phyloP scores from a whole-genome alignment of 2,797 vertebrate species.

The Neopelma chrysocephalum region DNA sequence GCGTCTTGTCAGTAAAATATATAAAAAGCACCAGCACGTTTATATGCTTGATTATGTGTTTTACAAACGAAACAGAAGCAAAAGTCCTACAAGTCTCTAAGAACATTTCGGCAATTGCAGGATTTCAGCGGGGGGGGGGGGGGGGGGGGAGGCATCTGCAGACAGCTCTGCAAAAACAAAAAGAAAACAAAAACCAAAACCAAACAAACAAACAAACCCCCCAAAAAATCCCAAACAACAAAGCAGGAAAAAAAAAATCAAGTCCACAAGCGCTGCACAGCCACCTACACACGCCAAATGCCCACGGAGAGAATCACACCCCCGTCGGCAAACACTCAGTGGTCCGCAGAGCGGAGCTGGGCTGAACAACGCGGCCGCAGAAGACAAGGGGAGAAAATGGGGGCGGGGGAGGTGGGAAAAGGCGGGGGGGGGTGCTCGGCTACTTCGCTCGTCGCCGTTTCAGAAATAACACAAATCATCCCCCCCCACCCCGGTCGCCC shows the following conservation, averaged over 20 bases:
- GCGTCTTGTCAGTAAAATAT: not conserved
- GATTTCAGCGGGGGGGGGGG: not conserved
- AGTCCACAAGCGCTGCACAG: not conserved
- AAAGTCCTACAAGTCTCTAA: not conserved
- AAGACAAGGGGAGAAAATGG: not conserved
- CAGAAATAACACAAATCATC: not conserved
- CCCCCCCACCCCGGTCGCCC: not conserved
- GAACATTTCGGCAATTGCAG: not conserved
- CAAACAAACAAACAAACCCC: too few species aligned
- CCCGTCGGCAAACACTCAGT: not conserved
- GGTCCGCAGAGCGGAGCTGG: slow-evolving; percentile 14
- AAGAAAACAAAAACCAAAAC: too few species aligned
- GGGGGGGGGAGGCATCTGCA: not conserved
- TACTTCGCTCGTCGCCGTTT: not conserved
- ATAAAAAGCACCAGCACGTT: not conserved
- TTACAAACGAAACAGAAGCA: not conserved
- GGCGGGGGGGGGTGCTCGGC: not conserved
- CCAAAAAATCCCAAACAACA: too few species aligned
- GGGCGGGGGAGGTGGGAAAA: not conserved
- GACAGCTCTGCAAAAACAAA: not conserved
- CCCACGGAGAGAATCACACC: slow-evolving; percentile 2
- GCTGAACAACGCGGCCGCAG: not conserved
- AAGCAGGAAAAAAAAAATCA: not conserved
- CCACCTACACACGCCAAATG: slow-evolving; percentile 1
- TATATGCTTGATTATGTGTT: not conserved